These are phyloP conservation scores for Hippocampus barbouri DNA, from an alignment of 2,113 vertebrate genomes.

Conservation along the genomic window DNA sequence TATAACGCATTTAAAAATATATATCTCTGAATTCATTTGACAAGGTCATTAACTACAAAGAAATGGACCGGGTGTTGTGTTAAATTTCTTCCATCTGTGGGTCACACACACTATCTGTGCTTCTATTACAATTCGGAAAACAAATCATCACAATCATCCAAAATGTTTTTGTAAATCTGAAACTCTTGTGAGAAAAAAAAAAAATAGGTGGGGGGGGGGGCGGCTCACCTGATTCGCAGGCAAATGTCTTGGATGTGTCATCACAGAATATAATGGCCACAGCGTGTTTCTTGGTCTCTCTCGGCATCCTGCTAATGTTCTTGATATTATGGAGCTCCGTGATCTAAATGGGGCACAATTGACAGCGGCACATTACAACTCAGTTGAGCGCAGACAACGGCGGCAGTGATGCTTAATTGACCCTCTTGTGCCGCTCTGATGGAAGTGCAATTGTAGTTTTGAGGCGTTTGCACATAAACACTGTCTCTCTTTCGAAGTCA, in stretches of 20 bases:
- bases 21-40: no score
- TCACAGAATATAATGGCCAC: slow-evolving; percentile 98
- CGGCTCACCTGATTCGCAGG: slow-evolving; percentile 91
- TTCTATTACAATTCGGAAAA: background rate
- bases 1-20: no score
- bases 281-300: slow-evolving; percentile 96
- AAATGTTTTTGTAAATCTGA: background rate
- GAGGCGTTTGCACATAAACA: slow-evolving; percentile 25
- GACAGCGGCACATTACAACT: slow-evolving; percentile 59
- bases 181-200: slow-evolving; percentile 15
- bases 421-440: slow-evolving; percentile 34
- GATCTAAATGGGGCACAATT: slow-evolving; percentile 77
- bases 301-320: slow-evolving; percentile 95
- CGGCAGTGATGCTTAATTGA: slow-evolving; percentile 34
- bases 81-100: no score
- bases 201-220: background rate
- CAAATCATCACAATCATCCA: background rate
- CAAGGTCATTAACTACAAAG: background rate
- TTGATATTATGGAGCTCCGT: slow-evolving; percentile 97
- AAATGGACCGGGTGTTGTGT: background rate
- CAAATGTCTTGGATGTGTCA: slow-evolving; percentile 96
- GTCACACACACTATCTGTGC: no score
- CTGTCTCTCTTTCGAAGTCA: background rate
- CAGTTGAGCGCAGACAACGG: slow-evolving; percentile 41
- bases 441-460: slow-evolving; percentile 42